A percentile compares a stretch with the other conserved stretches of the same genome.
These are phyloP conservation scores for Parthenolecanium corni DNA, from an alignment of 2,888 invertebrate genomes.

Conservation along the genomic window DNA sequence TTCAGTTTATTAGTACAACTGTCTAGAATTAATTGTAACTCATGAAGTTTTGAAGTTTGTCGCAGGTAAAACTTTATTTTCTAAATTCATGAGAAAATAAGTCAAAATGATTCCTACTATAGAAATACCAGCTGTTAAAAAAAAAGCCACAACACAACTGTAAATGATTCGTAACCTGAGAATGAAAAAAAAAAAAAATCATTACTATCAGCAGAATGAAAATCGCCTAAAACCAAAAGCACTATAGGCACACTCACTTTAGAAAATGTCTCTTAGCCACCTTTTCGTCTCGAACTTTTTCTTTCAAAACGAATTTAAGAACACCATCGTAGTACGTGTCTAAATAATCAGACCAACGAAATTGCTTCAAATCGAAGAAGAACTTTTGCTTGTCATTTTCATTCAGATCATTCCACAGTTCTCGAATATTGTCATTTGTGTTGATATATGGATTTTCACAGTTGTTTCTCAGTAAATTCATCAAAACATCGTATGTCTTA, in stretches of 20 bases:
- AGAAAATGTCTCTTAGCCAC: neutral
- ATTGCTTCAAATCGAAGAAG: neutral
- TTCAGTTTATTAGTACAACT: too few species aligned
- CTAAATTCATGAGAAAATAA: too few species aligned
- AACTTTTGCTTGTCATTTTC: neutral
- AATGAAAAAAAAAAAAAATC: too few species aligned
- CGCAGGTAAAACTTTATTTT: too few species aligned
- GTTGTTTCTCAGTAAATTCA: neutral
- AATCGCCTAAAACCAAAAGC: too few species aligned
- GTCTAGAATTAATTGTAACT: too few species aligned
- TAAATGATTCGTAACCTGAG: too few species aligned
- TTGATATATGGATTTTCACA: neutral
- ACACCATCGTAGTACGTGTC: conserved; percentile 12
- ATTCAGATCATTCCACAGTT: conserved; percentile 7
- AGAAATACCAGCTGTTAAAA: too few species aligned
- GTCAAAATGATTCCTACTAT: too few species aligned
- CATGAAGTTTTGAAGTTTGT: too few species aligned
- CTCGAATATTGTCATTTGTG: conserved; percentile 1
- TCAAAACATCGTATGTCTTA: neutral
- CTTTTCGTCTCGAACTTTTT: neutral
- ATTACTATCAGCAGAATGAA: too few species aligned
- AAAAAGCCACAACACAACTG: too few species aligned
- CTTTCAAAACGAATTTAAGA: neutral
- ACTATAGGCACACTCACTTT: neutral
- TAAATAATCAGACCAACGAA: neutral